phyloP scores from a whole-genome alignment of 2,888 invertebrate species.

The Dioctria rufipes region DNA sequence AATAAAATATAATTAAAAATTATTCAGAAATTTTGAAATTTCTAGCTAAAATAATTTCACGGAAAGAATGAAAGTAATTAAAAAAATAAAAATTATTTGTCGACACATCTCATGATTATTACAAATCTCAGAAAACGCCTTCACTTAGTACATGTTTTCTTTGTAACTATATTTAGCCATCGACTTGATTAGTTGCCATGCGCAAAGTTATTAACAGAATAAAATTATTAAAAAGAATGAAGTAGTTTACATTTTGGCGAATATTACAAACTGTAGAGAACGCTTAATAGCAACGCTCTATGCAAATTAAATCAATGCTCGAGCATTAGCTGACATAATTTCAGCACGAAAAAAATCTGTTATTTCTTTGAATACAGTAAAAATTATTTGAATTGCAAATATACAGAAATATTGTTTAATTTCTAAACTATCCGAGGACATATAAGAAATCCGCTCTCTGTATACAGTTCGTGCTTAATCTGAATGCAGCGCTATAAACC shows the following conservation, averaged over 20 bases:
- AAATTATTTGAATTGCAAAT: not conserved
- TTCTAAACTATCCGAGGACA: constrained; percentile 12
- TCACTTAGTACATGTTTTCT: too few relatives aligned
- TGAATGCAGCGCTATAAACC: constrained; percentile 51
- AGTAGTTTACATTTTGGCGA: constrained; percentile 1
- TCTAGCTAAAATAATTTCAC: too few relatives aligned
- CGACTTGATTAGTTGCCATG: not conserved
- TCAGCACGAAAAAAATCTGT: not conserved
- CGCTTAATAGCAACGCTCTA: not conserved
- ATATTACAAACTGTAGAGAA: not conserved
- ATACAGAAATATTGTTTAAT: constrained; percentile 6
- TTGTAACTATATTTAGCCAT: not conserved
- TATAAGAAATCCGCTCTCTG: not conserved
- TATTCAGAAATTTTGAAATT: too few relatives aligned
- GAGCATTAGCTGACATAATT: not conserved
- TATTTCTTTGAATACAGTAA: constrained; percentile 18
- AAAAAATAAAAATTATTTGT: too few relatives aligned
- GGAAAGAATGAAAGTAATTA: too few relatives aligned
- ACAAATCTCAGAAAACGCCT: not conserved
- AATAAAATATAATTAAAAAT: too few relatives aligned
- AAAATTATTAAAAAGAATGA: not conserved
- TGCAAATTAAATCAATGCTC: constrained; percentile 5
- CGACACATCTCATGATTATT: too few relatives aligned
- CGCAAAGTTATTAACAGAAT: not conserved
- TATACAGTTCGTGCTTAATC: constrained; percentile 32